Evolutionary conservation across 2,797 vertebrate genomes (phyloP).

Genomic region (Chaetodon trifasciatus): DNA sequence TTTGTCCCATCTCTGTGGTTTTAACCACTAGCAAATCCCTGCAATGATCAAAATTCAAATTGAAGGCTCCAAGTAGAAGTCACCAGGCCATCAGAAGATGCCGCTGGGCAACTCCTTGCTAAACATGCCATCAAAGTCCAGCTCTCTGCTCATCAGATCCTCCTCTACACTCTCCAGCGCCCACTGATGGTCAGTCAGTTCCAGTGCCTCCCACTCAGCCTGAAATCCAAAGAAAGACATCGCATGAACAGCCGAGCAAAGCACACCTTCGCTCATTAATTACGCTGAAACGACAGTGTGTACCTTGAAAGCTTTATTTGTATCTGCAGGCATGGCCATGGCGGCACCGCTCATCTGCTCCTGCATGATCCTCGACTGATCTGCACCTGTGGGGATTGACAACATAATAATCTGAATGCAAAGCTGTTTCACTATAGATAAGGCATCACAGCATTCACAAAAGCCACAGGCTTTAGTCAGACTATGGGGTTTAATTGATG

Average conservation of each 20-base stretch:
- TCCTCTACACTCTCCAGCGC: slow-evolving; percentile 97
- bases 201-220: slow-evolving; percentile 99
- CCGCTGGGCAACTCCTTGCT: slow-evolving; percentile 96
- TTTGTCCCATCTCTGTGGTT: slow-evolving; percentile 56
- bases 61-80: slow-evolving; percentile 45
- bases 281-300: neutral
- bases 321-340: slow-evolving; percentile 99
- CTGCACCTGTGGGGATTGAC: slow-evolving; percentile 85
- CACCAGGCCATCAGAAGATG: slow-evolving; percentile 89
- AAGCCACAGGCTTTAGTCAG: neutral
- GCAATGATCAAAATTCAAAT: slow-evolving; percentile 55
- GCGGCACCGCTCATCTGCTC: slow-evolving; percentile 99
- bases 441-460: neutral
- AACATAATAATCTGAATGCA: neutral
- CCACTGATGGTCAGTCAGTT: slow-evolving; percentile 98
- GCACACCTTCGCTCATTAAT: neutral
- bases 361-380: slow-evolving; percentile 99
- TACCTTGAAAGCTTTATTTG: slow-evolving; percentile 99
- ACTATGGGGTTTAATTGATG: neutral
- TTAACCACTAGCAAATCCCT: slow-evolving; percentile 62
- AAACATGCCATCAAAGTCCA: slow-evolving; percentile 98
- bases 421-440: neutral
- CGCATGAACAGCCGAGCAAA: slow-evolving; percentile 30
- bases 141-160: slow-evolving; percentile 96
- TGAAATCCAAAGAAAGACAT: slow-evolving; percentile 68